Base-by-base conservation (phyloP, 1,140 invertebrate genomes). In the Chelonus insularis region DNA sequence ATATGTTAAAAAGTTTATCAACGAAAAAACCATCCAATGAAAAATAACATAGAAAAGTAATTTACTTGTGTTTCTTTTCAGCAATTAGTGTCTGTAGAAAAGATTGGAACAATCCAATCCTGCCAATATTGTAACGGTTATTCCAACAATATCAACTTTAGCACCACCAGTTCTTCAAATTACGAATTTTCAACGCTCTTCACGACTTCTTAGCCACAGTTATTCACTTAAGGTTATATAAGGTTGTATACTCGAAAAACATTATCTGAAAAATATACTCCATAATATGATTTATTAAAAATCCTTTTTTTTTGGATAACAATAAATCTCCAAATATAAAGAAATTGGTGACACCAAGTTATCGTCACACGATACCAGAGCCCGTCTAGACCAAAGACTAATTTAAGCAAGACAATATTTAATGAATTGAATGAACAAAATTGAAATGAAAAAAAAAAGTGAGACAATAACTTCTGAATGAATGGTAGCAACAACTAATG, bases 251-350 rank as follows among this genome's bases (percentile, higher is more conserved):
- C n/a, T n/a, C n/a, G 12, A 16, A 23, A 32, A 64, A 37, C 20
- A 9, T 8, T 11, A n/a, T 23, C 60, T 63, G 47, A 45, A 61
- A 14, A 47, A 11, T n/a, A n/a, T n/a, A n/a, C n/a, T n/a, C n/a
- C n/a, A 68, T 70, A 1, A 54, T n/a, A n/a, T n/a, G n/a, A n/a
- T n/a, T n/a, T n/a, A n/a, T n/a, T n/a, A n/a, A n/a, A n/a, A n/a
- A n/a, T n/a, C n/a, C n/a, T n/a, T n/a, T n/a, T n/a, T n/a, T n/a
- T n/a, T n/a, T 88, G 87, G 94, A 97, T 87, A 97, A 97, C 77
- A 96, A 94, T 77, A 96, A 96, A 79, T 94, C 91, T 45, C 93
- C 93, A n/a, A 92, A 91, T 75, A 87, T 88, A 68, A 87, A 89
- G 73, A 92, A 95, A 81, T 93, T 94, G 78, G 88, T 88, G 6